Evolutionary conservation across 2,113 vertebrate species (phyloP).

Genomic region (Ctenomys sociabilis): DNA sequence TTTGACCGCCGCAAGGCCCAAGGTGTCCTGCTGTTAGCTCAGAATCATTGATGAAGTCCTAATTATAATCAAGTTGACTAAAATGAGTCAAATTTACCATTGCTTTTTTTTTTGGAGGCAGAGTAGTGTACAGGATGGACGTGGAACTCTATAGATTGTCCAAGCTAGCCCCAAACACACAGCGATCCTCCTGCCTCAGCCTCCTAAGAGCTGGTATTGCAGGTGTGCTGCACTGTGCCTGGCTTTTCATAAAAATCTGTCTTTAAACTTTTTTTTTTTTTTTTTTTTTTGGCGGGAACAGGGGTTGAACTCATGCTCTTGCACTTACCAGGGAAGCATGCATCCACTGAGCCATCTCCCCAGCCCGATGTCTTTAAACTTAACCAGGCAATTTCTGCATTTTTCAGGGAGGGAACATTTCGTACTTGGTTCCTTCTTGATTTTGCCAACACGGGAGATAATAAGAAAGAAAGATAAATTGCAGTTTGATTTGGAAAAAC

Average conservation of each 20-base stretch:
- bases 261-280: conserved; percentile 22
- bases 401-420: conserved; percentile 8
- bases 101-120: neutral
- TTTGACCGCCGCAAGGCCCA: neutral
- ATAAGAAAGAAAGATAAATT: conserved; percentile 33
- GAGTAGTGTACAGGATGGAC: neutral
- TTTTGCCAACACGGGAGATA: conserved; percentile 26
- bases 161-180: neutral
- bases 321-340: too few relatives aligned
- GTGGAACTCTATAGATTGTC: neutral
- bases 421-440: neutral
- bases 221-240: neutral
- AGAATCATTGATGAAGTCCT: neutral
- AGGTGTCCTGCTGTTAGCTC: neutral
- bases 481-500: conserved; percentile 48
- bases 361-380: conserved; percentile 13
- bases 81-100: neutral
- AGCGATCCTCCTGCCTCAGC: neutral
- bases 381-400: neutral
- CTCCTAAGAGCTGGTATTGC: neutral
- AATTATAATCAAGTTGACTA: neutral
- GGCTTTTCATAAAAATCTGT: neutral
- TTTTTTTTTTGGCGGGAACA: too few relatives aligned
- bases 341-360: too few relatives aligned
- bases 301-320: too few relatives aligned